These are phyloP conservation scores for Corydoras maculifer DNA, from an alignment of 2,113 vertebrate genomes.

Conservation along the genomic window DNA sequence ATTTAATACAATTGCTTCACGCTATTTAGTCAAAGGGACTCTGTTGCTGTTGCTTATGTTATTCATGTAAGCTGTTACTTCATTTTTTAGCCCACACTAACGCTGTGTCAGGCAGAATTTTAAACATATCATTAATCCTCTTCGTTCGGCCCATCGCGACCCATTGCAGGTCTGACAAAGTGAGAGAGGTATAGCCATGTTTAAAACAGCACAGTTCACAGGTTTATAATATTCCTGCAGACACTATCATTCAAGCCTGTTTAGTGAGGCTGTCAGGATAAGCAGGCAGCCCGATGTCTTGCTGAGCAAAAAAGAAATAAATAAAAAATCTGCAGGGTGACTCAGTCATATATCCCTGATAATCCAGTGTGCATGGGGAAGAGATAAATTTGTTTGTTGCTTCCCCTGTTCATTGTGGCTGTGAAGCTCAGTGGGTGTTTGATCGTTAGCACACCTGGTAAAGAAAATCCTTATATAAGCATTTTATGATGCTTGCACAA, in stretches of 20 bases:
- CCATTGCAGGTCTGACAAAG: slow-evolving; percentile 2
- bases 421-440: slow-evolving; percentile 37
- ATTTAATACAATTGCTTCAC: slow-evolving; percentile 7
- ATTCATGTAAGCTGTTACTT: slow-evolving; percentile 45
- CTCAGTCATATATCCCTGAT: slow-evolving; percentile 7
- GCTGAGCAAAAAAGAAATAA: background rate
- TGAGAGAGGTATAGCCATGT: background rate
- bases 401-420: slow-evolving; percentile 23
- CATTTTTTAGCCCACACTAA: slow-evolving; percentile 28
- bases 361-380: background rate
- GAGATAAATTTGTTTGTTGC: slow-evolving; percentile 26
- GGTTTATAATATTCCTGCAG: too few relatives aligned
- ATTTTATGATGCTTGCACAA: slow-evolving; percentile 2
- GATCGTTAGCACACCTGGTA: slow-evolving; percentile 41
- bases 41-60: slow-evolving; percentile 24
- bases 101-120: slow-evolving; percentile 27
- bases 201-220: background rate
- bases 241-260: background rate
- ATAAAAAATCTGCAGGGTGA: background rate
- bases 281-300: slow-evolving; percentile 4
- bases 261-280: background rate
- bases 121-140: slow-evolving; percentile 29
- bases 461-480: slow-evolving; percentile 26
- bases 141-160: background rate
- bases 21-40: slow-evolving; percentile 49